Conservation (phyloP, 1,140 invertebrate species). For the Bombus pyrosoma region DNA sequence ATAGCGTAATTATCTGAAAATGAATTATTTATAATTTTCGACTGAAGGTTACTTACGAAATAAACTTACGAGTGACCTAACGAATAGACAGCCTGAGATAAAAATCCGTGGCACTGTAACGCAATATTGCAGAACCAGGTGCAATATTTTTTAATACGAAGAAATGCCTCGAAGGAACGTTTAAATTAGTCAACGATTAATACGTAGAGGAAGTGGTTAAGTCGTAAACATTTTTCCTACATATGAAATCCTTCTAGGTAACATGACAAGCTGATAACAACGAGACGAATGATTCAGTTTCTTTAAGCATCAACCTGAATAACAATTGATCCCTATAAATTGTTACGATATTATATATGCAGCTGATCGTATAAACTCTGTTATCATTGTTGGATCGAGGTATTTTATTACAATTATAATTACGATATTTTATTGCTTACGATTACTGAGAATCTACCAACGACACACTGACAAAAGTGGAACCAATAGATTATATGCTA, state of each 20-base stretch:
- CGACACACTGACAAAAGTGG: not conserved
- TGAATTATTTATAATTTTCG: not conserved
- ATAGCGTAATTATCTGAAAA: not conserved
- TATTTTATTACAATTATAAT: not conserved
- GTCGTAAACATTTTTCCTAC: not conserved
- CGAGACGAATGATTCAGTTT: not conserved
- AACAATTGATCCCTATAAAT: not conserved
- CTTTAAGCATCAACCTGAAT: not conserved
- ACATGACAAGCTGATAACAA: not conserved
- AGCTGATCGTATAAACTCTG: not conserved
- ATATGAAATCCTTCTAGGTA: not conserved
- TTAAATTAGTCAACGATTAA: not conserved
- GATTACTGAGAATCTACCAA: not conserved
- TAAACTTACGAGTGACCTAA: not conserved
- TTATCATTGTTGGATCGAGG: not conserved
- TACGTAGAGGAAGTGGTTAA: not conserved
- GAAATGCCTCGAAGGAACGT: not conserved
- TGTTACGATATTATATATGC: too few relatives aligned
- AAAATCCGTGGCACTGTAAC: not conserved
- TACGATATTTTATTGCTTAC: not conserved
- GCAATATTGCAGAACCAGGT: not conserved
- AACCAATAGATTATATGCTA: not conserved
- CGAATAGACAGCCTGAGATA: not conserved
- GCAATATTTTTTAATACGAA: not conserved
- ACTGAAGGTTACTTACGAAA: not conserved